Evolutionary conservation across 2,797 vertebrate genomes (phyloP).

Genomic region (Peromyscus attwateri): DNA sequence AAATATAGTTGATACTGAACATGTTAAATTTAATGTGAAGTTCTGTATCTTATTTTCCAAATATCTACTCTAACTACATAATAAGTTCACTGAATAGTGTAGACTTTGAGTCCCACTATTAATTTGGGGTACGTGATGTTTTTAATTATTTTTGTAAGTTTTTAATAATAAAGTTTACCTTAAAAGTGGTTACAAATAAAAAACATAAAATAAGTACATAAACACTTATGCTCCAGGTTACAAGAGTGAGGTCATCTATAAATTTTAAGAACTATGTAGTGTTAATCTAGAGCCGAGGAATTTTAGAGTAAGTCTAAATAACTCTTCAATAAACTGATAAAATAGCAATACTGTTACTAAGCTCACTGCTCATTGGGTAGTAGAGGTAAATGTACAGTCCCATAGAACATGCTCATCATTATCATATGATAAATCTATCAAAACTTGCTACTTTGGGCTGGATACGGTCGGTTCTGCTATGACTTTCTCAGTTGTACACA

Average conservation of each 20-base stretch:
- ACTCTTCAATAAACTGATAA: not conserved
- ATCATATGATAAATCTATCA: not conserved
- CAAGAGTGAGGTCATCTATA: not conserved
- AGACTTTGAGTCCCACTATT: too few species aligned
- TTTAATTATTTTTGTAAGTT: not conserved
- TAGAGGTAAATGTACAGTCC: not conserved
- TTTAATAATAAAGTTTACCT: not conserved
- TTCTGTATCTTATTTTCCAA: not conserved
- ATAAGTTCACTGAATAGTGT: not conserved
- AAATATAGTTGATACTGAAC: not conserved
- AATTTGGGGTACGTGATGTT: not conserved
- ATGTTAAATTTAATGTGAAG: not conserved
- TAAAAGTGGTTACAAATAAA: not conserved
- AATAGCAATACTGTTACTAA: not conserved
- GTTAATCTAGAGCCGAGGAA: slow-evolving; percentile 12
- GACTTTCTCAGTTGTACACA: not conserved
- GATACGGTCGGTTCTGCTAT: not conserved
- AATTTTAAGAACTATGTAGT: not conserved
- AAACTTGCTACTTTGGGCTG: not conserved
- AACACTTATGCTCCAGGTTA: not conserved
- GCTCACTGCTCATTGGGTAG: not conserved
- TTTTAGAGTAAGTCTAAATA: slow-evolving; percentile 19
- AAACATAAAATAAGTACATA: not conserved
- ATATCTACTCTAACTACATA: not conserved
- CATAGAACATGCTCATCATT: not conserved